Evolutionary conservation across 2,888 invertebrate genomes (phyloP), one percentile per base, ranked within the genome.

Genomic region (Drosophila meridionalis): DNA sequence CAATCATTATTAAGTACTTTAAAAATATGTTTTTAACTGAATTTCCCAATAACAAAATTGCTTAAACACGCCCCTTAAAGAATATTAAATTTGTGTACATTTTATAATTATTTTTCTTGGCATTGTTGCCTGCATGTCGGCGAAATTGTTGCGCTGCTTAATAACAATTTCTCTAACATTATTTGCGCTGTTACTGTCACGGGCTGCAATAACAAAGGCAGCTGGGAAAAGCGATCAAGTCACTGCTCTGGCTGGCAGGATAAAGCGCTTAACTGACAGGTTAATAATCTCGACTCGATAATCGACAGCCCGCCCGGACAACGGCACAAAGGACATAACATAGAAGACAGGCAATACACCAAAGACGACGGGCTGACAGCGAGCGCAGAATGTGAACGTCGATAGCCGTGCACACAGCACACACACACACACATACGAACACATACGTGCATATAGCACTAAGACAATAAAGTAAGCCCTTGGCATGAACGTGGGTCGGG

Each of bases 251-350:
- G 67, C 80, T 68, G 71, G 74, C 78, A 70, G 83, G 69, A 88
- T 88, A 86, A 86, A 88, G 73, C 88, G 83, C 86, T 88, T 77
- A 89, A 82, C 90, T 87, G 87, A 89, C 87, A 87, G 87, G 90
- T 90, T 90, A 87, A 87, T 87, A 87, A 87, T 90, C 90, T 90
- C 82, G 87, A 87, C 82, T 84, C 89, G 87, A 89, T 87, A 87
- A 87, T 87, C 87, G 90, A 90, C 89, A 89, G 81, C 69, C 75
- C 59, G 56, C 55, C 75, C 45, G 57, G 75, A 74, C 64, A 56
- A 38, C 52, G 45, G 40, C 48, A 55, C 65, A 66, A 66, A 50
- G 66, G 73, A 66, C 73, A 67, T 42, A 40, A 45, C 57, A 68
- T 45, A 61, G 70, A 32, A 61, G 48, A 43, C 55, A 34, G 59